A percentile compares a stretch with the other conserved stretches of the same genome.
These are phyloP conservation scores for Drosophila biarmipes DNA, from an alignment of 1,140 invertebrate species.

Conservation along the genomic window DNA sequence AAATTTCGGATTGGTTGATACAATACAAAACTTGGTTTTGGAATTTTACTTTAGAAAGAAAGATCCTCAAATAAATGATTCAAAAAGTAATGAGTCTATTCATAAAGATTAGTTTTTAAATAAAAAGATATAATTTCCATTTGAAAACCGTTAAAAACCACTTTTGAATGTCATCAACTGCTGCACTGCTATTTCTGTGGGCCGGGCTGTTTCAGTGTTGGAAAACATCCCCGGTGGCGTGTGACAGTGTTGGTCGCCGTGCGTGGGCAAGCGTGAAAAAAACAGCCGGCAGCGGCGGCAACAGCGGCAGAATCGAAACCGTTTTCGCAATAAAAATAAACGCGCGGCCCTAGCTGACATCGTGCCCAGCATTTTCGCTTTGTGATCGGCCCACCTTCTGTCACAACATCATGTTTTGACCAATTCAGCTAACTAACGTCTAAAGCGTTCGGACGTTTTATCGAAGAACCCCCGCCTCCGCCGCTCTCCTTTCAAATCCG, in stretches of 20 bases:
- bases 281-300: constrained; percentile 47
- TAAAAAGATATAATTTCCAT: background rate
- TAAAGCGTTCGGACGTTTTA: constrained; percentile 16
- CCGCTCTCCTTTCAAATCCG: constrained; percentile 5
- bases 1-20: no score
- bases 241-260: constrained; percentile 18
- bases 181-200: background rate
- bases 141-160: no score
- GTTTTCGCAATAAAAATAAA: constrained; percentile 57
- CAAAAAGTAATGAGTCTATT: no score
- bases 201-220: constrained; percentile 22
- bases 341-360: constrained; percentile 16
- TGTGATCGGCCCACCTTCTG: constrained; percentile 13
- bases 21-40: no score
- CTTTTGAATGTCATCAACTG: background rate
- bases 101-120: background rate
- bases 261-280: constrained; percentile 45
- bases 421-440: constrained; percentile 22
- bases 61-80: no score
- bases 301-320: constrained; percentile 43
- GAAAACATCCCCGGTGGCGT: constrained; percentile 47
- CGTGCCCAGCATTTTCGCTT: constrained; percentile 17
- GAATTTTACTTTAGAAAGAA: no score
- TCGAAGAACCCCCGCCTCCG: constrained; percentile 27
- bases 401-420: constrained; percentile 47